phyloP scores from a whole-genome alignment of 2,113 vertebrate genomes.

The Solenodon paradoxus region DNA sequence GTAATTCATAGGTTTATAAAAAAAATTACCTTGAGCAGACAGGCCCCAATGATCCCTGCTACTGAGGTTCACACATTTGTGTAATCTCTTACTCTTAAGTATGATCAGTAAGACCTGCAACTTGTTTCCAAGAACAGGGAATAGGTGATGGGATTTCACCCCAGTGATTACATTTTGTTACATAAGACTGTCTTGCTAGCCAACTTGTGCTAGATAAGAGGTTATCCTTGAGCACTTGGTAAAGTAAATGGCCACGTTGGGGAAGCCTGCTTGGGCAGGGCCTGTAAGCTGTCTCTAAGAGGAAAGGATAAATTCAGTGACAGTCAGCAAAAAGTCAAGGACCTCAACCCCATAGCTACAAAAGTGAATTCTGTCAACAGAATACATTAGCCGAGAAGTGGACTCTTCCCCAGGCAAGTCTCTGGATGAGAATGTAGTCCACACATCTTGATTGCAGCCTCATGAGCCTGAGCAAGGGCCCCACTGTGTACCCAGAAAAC shows the following conservation, averaged over 20 bases:
- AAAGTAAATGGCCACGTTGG: background rate
- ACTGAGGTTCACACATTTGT: background rate
- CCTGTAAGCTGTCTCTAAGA: background rate
- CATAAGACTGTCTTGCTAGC: background rate
- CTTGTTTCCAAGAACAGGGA: background rate
- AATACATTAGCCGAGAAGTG: no score
- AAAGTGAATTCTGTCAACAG: no score
- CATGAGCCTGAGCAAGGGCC: no score
- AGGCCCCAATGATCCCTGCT: background rate
- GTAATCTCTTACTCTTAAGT: no score
- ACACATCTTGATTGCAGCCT: background rate
- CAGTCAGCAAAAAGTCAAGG: background rate
- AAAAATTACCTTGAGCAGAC: background rate
- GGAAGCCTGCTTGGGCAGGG: background rate
- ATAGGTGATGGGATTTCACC: background rate
- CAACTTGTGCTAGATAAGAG: background rate
- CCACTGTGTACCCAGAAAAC: no score
- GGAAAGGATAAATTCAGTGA: background rate
- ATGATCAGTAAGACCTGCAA: no score
- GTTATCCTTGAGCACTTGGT: background rate
- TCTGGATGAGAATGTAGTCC: background rate
- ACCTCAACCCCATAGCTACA: background rate
- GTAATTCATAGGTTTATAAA: background rate
- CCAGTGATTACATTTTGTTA: background rate
- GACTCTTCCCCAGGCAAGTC: background rate